phyloP scores from a whole-genome alignment of 2,113 vertebrate genomes.

The Oplegnathus fasciatus region DNA sequence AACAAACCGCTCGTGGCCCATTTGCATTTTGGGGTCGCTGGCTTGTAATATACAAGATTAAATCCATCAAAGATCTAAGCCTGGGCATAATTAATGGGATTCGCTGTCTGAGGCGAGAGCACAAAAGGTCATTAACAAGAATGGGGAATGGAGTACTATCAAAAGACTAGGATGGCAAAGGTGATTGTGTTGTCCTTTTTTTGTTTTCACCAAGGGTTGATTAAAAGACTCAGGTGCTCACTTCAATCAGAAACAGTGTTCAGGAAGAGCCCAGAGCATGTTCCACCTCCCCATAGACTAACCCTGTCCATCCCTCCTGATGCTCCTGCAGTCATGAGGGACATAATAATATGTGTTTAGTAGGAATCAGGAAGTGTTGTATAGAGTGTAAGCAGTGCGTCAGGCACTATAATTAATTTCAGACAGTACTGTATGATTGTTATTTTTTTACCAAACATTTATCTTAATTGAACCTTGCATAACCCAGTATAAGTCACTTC shows the following conservation, averaged over 20 bases:
- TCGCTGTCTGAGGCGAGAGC: conserved; percentile 63
- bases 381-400: conserved; percentile 7
- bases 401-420: conserved; percentile 53
- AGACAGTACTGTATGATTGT: conserved; percentile 15
- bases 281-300: conserved; percentile 22
- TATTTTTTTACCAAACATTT: conserved; percentile 53
- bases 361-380: conserved; percentile 2
- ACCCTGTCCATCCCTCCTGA: conserved; percentile 19
- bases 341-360: conserved; percentile 44
- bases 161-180: conserved; percentile 62
- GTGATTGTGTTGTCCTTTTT: conserved; percentile 70
- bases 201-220: conserved; percentile 62
- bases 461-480: conserved; percentile 43
- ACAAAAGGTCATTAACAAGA: conserved; percentile 73
- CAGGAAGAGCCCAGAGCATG: conserved; percentile 35
- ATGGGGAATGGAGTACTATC: conserved; percentile 62
- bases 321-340: conserved; percentile 18
- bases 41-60: conserved; percentile 87
- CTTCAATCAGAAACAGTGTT: conserved; percentile 77
- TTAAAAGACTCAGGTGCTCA: conserved; percentile 77
- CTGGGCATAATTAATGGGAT: conserved; percentile 82
- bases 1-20: conserved; percentile 64
- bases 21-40: conserved; percentile 84
- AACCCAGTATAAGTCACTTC: conserved; percentile 34
- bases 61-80: conserved; percentile 86